Evolutionary conservation across 2,113 vertebrate species (phyloP), one percentile per base, ranked within the genome.

Genomic region (Acrocephalus kingi): DNA sequence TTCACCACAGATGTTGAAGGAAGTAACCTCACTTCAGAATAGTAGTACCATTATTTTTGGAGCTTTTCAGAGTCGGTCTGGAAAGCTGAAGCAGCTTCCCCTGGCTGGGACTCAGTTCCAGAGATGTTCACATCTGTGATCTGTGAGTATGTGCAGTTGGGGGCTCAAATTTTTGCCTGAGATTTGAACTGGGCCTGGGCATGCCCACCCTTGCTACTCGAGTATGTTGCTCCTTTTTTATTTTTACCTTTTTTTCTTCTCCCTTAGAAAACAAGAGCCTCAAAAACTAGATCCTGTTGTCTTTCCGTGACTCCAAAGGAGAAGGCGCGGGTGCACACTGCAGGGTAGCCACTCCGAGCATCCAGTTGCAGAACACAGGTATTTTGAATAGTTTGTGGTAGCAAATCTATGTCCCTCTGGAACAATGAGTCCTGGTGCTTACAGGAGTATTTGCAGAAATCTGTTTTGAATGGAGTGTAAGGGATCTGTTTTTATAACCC

Each of bases 11-110:
- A 95, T 96, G 93, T 95, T 74, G 89, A 75, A 88, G 90, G 88
- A 92, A 72, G 56, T 67, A 96, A 71, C 85, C 79, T 90, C 92
- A 85, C 86, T 96, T 96, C 95, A 97, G 90, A 97, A 96, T 88
- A 90, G 77, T 87, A 96, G 96, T 94, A 77, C 83, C 41, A 13
- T 63, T 91, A 51, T 52, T 93, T 93, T 86, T 71, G 46, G 68
- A 84, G 79, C 68, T 90, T 90, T 83, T 86, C 75, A n/a, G 54
- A 68, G 72, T 55, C 2, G 0, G 7, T 46, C 61, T 84, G 76
- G 63, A 75, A 63, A 88, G 79, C 79, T 74, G 82, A 77, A 80
- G 88, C 72, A 93, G 59, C 68, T 81, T 86, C 59, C 56, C 55
- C 64, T 88, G 78, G 18, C 51, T 46, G 62, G 82, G 55, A 33